phyloP scores from a whole-genome alignment of 2,888 invertebrate species.

The Oxytorus armatus region DNA sequence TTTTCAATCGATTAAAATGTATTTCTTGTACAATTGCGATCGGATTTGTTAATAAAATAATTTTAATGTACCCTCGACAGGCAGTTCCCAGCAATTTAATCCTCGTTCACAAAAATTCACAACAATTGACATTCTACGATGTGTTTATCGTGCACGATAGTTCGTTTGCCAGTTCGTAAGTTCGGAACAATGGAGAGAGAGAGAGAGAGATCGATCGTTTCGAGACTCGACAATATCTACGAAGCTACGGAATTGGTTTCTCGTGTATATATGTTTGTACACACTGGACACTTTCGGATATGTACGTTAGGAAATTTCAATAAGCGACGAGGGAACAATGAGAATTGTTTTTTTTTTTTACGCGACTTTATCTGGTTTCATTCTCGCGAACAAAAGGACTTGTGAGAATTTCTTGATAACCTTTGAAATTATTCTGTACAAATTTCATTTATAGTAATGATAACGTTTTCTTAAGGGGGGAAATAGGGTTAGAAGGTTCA shows the following conservation, averaged over 20 bases:
- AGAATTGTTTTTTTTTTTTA: conserved; percentile 22
- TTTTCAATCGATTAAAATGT: too few species aligned
- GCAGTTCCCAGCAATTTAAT: background rate
- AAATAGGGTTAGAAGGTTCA: too few species aligned
- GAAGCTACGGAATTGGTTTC: too few species aligned
- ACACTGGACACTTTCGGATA: conserved; percentile 24
- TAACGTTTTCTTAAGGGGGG: too few species aligned
- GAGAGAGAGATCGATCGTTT: conserved; percentile 32
- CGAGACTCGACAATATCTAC: background rate
- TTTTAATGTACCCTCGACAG: background rate
- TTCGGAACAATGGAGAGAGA: conserved; percentile 34
- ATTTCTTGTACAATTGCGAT: too few species aligned
- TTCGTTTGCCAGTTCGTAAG: conserved; percentile 15
- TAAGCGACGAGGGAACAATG: background rate
- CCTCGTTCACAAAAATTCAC: background rate
- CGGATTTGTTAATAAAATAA: too few species aligned
- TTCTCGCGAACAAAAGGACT: background rate
- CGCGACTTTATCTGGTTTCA: background rate
- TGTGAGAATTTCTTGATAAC: background rate
- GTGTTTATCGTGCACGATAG: background rate
- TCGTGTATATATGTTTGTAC: conserved; percentile 53
- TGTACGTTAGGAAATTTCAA: conserved; percentile 34
- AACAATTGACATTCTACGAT: conserved; percentile 12
- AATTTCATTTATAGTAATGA: too few species aligned
- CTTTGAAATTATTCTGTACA: too few species aligned